Evolutionary conservation across 1,140 invertebrate genomes (phyloP), one percentile per base, ranked within the genome.

Genomic region (Lepeophtheirus salmonis): DNA sequence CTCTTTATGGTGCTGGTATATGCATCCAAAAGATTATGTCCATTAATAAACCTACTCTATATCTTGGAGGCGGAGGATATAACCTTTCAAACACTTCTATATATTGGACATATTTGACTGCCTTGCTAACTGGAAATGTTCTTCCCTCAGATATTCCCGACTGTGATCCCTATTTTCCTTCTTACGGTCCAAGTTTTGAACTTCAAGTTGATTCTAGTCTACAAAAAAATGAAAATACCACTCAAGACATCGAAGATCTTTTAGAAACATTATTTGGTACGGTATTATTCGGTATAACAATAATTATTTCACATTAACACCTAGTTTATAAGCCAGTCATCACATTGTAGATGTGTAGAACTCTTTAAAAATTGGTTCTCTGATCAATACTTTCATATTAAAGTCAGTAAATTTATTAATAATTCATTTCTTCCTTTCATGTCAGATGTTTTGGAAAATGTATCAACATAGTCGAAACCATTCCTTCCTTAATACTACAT

Each of bases 1-100:
- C 59, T 23, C 59, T 18, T 17, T 3, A 41, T 17, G 55, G 23
- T 2, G 17, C 3, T 41, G 22, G 16, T 3, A 41, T 24, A 17
- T 57, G 55, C 25, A 17, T 57, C 20, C 10, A 50, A 3, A 24
- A 52, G 16, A 52, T 52, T 10, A 18, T 16, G 50, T 52, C 50
- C 6, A 16, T 18, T 6, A 52, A 52, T 22, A 18, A 18, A 16
- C 50, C 50, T 12, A 52, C 50, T 13, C 57, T 61, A 18, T 24
- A 55, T 13, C 18, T 61, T 2, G 59, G 59, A 21, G 59, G 59
- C 2, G 59, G 59, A 6, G 59, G 59, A 14, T 61, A 61, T 61
- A 52, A 54, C 18, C 3, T 17, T 3, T 17, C 50, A n/a, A 57
- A 52, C 20, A 20, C 59, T 2, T 48, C 50, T 16, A 61, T n/a